A percentile compares a stretch with the other conserved stretches of the same genome.
phyloP scores from a whole-genome alignment of 2,113 vertebrate genomes.

The Antechinus stuartii region DNA sequence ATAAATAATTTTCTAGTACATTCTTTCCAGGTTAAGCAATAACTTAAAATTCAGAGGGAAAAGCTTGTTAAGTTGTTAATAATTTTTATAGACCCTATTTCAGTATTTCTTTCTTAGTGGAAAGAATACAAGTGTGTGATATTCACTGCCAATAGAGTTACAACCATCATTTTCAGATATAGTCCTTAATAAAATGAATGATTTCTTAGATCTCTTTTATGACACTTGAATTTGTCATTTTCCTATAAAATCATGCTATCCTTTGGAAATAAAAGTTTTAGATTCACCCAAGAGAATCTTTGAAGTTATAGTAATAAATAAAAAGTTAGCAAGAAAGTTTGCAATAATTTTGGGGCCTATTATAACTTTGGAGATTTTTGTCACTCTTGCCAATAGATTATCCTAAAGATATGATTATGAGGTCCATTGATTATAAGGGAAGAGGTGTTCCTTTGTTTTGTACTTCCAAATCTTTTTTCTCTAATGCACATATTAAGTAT shows the following conservation, averaged over 20 bases:
- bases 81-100: background rate
- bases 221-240: background rate
- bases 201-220: background rate
- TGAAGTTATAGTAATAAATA: background rate
- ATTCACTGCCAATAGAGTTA: constrained; percentile 1
- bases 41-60: constrained; percentile 3
- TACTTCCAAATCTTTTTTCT: background rate
- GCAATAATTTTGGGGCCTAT: background rate
- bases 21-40: background rate
- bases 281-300: background rate
- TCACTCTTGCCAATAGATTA: background rate
- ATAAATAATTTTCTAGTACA: background rate
- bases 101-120: background rate
- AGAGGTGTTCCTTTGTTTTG: background rate
- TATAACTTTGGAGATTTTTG: background rate
- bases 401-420: background rate
- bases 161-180: background rate
- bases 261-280: background rate
- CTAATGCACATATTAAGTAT: background rate
- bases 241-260: background rate
- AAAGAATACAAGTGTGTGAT: constrained; percentile 8
- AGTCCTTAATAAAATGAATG: background rate
- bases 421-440: background rate
- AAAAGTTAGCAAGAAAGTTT: background rate
- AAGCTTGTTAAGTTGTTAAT: background rate